Percentiles rank a stretch among this genome's conserved stretches.
phyloP scores from a whole-genome alignment of 2,113 vertebrate species.

The Ammodramus savannarum region DNA sequence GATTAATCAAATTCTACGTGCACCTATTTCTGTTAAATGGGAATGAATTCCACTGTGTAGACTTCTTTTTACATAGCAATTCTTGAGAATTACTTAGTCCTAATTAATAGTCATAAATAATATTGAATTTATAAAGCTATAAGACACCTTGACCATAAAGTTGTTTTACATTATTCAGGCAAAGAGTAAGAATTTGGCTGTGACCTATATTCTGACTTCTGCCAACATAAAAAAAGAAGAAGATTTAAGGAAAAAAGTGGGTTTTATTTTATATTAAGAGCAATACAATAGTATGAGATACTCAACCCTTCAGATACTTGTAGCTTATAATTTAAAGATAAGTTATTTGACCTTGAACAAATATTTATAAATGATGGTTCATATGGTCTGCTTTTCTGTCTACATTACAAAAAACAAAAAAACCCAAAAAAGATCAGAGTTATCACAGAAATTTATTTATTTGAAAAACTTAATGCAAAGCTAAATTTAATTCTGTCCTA shows the following conservation, averaged over 20 bases:
- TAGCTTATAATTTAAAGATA: background rate
- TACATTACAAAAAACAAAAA: background rate
- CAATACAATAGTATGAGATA: background rate
- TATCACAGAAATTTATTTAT: background rate
- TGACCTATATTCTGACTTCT: background rate
- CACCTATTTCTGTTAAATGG: background rate
- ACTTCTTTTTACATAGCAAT: background rate
- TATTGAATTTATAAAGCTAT: background rate
- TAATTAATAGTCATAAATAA: background rate
- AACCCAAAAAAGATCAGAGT: too few species aligned
- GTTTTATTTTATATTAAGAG: background rate
- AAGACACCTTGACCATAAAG: background rate
- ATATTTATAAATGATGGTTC: accelerated
- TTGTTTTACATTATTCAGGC: background rate
- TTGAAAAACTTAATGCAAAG: background rate
- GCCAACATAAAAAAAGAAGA: background rate
- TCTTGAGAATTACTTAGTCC: background rate
- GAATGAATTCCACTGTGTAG: background rate
- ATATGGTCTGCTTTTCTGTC: background rate
- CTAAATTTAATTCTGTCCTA: background rate
- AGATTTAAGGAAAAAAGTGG: accelerated
- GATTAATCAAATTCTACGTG: background rate
- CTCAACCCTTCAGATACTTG: background rate
- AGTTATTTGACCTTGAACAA: background rate
- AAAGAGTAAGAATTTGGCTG: background rate